These are phyloP conservation scores for Orchestia grillus DNA, from an alignment of 1,140 invertebrate genomes.

Conservation along the genomic window DNA sequence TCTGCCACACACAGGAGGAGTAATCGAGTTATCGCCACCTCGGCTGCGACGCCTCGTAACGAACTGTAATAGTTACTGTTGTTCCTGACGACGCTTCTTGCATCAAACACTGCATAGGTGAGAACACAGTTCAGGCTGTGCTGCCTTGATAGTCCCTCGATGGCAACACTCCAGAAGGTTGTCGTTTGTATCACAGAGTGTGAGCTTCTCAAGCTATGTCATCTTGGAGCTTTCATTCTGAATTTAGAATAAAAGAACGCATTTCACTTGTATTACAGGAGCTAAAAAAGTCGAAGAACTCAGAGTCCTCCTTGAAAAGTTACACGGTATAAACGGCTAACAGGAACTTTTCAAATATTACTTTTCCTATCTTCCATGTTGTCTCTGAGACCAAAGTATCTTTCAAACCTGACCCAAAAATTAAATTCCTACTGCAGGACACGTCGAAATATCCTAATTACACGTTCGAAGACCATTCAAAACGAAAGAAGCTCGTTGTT, in stretches of 20 bases:
- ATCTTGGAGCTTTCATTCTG: neutral
- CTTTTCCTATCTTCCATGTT: too few relatives aligned
- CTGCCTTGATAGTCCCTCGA: neutral
- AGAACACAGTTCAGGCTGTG: neutral
- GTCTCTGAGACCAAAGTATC: too few relatives aligned
- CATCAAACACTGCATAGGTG: neutral
- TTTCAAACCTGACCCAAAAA: too few relatives aligned
- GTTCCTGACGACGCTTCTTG: neutral
- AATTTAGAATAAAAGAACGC: neutral
- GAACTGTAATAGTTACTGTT: neutral
- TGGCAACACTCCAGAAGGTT: neutral
- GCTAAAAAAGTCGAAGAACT: neutral
- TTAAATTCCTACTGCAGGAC: too few relatives aligned
- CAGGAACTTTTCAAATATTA: too few relatives aligned
- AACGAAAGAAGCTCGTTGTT: too few relatives aligned
- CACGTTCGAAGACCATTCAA: too few relatives aligned
- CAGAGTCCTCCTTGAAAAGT: neutral
- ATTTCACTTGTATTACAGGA: too few relatives aligned
- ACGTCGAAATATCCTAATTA: too few relatives aligned
- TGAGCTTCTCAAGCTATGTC: neutral
- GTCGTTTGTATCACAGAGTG: neutral
- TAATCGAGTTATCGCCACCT: constrained; percentile 3
- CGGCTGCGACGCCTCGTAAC: neutral
- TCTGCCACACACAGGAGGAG: neutral
- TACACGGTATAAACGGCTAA: too few relatives aligned